These are phyloP conservation scores for Pituophis catenifer DNA, from an alignment of 2,113 vertebrate species.

Conservation along the genomic window DNA sequence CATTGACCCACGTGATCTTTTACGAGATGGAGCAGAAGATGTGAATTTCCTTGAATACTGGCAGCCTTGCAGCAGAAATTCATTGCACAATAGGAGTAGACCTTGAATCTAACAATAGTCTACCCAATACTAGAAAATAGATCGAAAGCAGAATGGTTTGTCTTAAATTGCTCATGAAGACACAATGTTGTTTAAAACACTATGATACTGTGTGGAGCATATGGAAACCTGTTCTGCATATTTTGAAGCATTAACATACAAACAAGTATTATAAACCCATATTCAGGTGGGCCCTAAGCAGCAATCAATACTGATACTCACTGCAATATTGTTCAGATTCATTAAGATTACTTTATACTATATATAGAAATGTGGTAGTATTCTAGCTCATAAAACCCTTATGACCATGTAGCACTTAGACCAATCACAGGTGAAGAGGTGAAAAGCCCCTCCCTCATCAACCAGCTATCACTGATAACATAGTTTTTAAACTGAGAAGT, in stretches of 20 bases:
- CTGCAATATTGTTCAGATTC: background rate
- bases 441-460: background rate
- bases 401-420: background rate
- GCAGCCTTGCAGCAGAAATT: background rate
- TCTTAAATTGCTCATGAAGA: background rate
- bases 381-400: background rate
- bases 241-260: background rate
- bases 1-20: background rate
- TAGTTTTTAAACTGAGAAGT: background rate
- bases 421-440: background rate
- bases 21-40: background rate
- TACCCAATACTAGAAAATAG: background rate
- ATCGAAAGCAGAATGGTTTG: background rate
- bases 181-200: background rate
- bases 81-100: background rate
- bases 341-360: background rate
- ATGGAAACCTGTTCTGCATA: background rate
- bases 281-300: background rate
- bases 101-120: background rate
- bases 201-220: background rate
- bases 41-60: background rate
- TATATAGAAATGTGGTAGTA: background rate
- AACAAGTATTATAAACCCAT: background rate
- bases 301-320: background rate
- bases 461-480: background rate